Percentiles rank a stretch among this genome's conserved stretches.
These are phyloP conservation scores for Cynocephalus volans DNA, from an alignment of 2,113 vertebrate genomes.

Conservation along the genomic window DNA sequence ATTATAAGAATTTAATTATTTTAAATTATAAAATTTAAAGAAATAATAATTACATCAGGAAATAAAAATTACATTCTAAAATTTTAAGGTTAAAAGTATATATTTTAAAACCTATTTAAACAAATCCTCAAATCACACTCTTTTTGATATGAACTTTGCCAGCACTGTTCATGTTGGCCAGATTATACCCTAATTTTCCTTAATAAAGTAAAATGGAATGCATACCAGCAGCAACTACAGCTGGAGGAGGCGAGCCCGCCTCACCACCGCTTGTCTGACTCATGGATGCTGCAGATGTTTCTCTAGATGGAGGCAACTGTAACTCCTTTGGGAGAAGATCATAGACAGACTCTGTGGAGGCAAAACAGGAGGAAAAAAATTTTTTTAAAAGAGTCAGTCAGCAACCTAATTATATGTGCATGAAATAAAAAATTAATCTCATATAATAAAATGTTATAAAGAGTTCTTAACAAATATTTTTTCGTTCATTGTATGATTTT, in stretches of 20 bases:
- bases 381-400: slow-evolving; percentile 23
- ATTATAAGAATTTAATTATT: too few relatives aligned
- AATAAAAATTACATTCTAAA: slow-evolving; percentile 16
- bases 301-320: slow-evolving; percentile 94
- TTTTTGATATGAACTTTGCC: slow-evolving; percentile 86
- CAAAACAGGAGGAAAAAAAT: not conserved
- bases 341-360: slow-evolving; percentile 95
- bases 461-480: slow-evolving; percentile 48
- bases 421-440: slow-evolving; percentile 46
- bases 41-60: not conserved
- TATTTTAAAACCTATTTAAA: slow-evolving; percentile 77
- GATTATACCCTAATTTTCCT: slow-evolving; percentile 71
- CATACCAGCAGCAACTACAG: slow-evolving; percentile 96
- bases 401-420: slow-evolving; percentile 17
- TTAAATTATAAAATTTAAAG: slow-evolving; percentile 51
- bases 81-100: not conserved
- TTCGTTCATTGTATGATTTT: slow-evolving; percentile 58
- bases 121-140: slow-evolving; percentile 82
- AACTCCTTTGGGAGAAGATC: slow-evolving; percentile 98
- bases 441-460: slow-evolving; percentile 38
- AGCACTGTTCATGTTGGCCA: slow-evolving; percentile 93
- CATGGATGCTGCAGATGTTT: slow-evolving; percentile 94
- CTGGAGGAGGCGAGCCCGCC: slow-evolving; percentile 95
- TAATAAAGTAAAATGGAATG: slow-evolving; percentile 83
- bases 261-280: slow-evolving; percentile 99